Conservation (phyloP, 2,888 invertebrate species). For the Rhagonycha lutea region DNA sequence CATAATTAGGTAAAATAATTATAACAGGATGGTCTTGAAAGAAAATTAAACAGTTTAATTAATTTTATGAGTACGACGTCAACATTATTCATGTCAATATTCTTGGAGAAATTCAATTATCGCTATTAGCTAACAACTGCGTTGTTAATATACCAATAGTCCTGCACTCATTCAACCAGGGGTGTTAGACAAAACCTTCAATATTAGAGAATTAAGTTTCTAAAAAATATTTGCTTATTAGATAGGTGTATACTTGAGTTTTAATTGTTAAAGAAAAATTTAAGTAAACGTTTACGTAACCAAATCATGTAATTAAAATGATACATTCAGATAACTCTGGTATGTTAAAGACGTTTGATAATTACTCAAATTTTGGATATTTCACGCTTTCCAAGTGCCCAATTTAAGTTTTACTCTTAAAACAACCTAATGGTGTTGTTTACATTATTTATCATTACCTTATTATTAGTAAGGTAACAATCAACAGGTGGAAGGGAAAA, state of each 20-base stretch:
- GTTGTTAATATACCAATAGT: too few relatives aligned
- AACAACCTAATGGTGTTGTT: neutral
- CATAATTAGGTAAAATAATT: neutral
- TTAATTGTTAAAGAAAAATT: neutral
- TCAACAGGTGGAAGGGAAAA: constrained; percentile 11
- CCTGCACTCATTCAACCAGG: too few relatives aligned
- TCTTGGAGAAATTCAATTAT: neutral
- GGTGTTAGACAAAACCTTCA: too few relatives aligned
- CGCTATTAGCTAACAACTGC: too few relatives aligned
- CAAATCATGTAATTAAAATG: neutral
- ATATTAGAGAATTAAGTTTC: too few relatives aligned
- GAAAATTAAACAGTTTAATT: neutral
- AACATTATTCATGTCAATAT: neutral
- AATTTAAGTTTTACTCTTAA: neutral
- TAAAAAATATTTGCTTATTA: too few relatives aligned
- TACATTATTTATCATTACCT: neutral
- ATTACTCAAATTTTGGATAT: neutral
- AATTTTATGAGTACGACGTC: neutral
- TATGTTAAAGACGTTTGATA: neutral
- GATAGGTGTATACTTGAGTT: neutral
- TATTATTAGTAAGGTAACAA: constrained; percentile 1
- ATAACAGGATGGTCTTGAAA: neutral
- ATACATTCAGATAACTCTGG: neutral
- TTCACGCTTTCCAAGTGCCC: neutral
- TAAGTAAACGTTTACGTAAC: neutral